Percentiles rank a stretch among this genome's conserved stretches.
phyloP scores from a whole-genome alignment of 92 coral and sea anemone species.

The Porites divaricata region DNA sequence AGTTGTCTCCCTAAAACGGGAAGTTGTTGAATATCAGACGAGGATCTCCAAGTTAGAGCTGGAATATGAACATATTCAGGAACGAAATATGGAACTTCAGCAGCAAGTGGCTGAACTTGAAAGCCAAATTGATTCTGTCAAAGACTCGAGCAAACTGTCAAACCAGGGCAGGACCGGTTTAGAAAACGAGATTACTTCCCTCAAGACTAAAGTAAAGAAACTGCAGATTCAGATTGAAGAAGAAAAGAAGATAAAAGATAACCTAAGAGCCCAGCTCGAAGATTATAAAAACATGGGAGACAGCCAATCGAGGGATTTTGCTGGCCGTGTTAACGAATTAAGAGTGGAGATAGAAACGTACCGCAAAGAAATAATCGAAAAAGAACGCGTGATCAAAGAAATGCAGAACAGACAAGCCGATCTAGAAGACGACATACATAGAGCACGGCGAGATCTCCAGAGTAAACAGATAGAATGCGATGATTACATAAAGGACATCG shows the following conservation, averaged over 20 bases:
- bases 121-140: slow-evolving; percentile 65
- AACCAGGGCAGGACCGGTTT: slow-evolving; percentile 74
- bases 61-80: slow-evolving; percentile 66
- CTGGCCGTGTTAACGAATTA: slow-evolving; percentile 68
- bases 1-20: slow-evolving; percentile 61
- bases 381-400: slow-evolving; percentile 77
- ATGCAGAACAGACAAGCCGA: slow-evolving; percentile 62
- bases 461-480: slow-evolving; percentile 67
- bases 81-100: slow-evolving; percentile 62
- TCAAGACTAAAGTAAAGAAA: slow-evolving; percentile 80
- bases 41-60: slow-evolving; percentile 77
- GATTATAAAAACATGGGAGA: slow-evolving; percentile 86
- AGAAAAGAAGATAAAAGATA: slow-evolving; percentile 71
- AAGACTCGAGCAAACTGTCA: slow-evolving; percentile 58
- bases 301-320: slow-evolving; percentile 83
- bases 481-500: slow-evolving; percentile 67
- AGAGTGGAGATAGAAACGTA: slow-evolving; percentile 76
- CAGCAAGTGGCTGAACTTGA: slow-evolving; percentile 64
- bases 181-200: slow-evolving; percentile 80
- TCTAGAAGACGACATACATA: slow-evolving; percentile 72
- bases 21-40: slow-evolving; percentile 81
- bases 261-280: slow-evolving; percentile 66
- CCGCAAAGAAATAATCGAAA: slow-evolving; percentile 71
- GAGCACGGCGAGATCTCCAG: slow-evolving; percentile 65
- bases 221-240: slow-evolving; percentile 75